Evolutionary conservation across 1,140 invertebrate genomes (phyloP).

Genomic region (Homalodisca vitripennis): DNA sequence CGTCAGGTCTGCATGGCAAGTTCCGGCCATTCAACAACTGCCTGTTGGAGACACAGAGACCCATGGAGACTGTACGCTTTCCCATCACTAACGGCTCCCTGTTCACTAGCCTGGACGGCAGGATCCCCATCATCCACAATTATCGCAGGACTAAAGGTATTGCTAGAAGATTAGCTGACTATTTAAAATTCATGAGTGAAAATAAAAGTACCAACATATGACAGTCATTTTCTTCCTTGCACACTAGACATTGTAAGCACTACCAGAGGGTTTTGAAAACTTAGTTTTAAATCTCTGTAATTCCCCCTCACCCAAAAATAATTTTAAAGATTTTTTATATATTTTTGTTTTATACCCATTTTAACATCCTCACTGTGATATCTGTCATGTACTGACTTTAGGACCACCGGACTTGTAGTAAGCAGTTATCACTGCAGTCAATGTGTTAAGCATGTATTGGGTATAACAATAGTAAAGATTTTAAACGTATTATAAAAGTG

Average conservation of each 20-base stretch:
- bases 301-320: too few species aligned
- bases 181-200: not conserved
- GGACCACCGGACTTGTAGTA: too few species aligned
- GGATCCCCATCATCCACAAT: constrained; percentile 50
- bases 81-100: constrained; percentile 61
- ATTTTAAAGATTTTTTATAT: too few species aligned
- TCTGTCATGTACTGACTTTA: too few species aligned
- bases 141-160: constrained; percentile 49
- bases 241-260: not conserved
- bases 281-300: too few species aligned
- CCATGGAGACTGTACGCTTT: constrained; percentile 46
- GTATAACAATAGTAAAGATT: too few species aligned
- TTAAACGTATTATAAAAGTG: too few species aligned
- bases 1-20: constrained; percentile 56
- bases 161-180: not conserved
- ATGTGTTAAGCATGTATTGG: too few species aligned
- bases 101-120: constrained; percentile 52
- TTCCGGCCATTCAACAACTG: constrained; percentile 48
- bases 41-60: constrained; percentile 34
- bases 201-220: not conserved
- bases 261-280: too few species aligned
- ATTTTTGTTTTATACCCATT: too few species aligned
- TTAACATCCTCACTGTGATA: too few species aligned
- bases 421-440: too few species aligned
- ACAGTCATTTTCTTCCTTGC: not conserved